phyloP scores from a whole-genome alignment of 2,113 vertebrate species.

The Colinus virginianus region DNA sequence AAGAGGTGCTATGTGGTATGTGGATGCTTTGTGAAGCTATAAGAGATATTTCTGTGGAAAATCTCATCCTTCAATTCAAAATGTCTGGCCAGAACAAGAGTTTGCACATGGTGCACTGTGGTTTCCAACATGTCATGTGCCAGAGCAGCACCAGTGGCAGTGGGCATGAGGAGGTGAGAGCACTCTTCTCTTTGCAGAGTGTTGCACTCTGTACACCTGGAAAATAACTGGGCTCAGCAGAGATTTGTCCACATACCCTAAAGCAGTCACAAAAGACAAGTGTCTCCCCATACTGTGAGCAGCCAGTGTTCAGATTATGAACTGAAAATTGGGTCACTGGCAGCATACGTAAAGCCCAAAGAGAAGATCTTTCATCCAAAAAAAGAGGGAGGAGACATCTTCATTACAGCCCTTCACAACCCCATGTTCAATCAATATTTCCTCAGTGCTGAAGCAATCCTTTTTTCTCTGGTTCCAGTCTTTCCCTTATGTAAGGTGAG shows the following conservation, averaged over 20 bases:
- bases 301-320: background rate
- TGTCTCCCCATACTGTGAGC: background rate
- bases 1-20: rapidly evolving
- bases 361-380: background rate
- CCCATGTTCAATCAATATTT: background rate
- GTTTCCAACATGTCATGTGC: background rate
- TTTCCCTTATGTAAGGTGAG: background rate
- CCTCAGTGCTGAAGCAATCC: background rate
- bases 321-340: background rate
- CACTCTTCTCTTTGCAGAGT: background rate
- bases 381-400: background rate
- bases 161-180: background rate
- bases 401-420: background rate
- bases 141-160: background rate
- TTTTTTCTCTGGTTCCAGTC: background rate
- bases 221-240: background rate
- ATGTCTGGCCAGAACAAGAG: background rate
- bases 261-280: background rate
- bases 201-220: background rate
- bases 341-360: background rate
- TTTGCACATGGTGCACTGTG: background rate
- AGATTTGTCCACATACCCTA: background rate
- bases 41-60: background rate
- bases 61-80: background rate
- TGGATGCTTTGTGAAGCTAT: background rate